A percentile compares a stretch with the other conserved stretches of the same genome.
phyloP scores from a whole-genome alignment of 2,113 vertebrate species.

The Microcebus murinus region DNA sequence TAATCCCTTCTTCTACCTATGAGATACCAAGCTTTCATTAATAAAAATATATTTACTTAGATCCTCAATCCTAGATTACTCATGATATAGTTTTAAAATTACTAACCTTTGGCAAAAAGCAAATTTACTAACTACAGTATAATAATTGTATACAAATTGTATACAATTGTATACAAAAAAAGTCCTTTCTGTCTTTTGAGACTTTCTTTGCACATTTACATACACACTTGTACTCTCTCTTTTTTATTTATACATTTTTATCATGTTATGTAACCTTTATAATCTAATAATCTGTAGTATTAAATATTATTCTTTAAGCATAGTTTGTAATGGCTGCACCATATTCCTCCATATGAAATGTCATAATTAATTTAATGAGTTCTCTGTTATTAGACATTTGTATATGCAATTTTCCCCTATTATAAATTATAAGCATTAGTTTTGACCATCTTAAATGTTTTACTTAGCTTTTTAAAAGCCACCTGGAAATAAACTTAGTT shows the following conservation, averaged over 20 bases:
- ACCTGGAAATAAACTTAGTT: neutral
- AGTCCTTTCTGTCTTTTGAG: neutral
- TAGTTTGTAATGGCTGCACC: neutral
- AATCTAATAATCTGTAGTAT: neutral
- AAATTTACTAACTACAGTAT: neutral
- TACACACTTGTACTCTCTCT: neutral
- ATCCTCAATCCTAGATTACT: neutral
- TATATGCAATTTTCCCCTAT: neutral
- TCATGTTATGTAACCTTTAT: neutral
- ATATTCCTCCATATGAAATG: neutral
- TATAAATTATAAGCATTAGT: conserved; percentile 37
- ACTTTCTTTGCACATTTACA: neutral
- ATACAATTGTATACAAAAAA: too few relatives aligned
- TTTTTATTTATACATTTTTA: conserved; percentile 8
- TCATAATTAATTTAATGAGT: conserved; percentile 10
- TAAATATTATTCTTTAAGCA: neutral
- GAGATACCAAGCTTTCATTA: neutral
- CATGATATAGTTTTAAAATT: neutral
- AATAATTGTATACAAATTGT: neutral
- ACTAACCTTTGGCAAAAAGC: neutral
- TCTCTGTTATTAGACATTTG: neutral
- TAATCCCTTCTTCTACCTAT: neutral
- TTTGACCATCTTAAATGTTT: neutral
- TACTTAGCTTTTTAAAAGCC: conserved; percentile 15
- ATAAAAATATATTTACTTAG: neutral